Evolutionary conservation across 2,888 invertebrate species (phyloP).

Genomic region (Spicauda simplicius): DNA sequence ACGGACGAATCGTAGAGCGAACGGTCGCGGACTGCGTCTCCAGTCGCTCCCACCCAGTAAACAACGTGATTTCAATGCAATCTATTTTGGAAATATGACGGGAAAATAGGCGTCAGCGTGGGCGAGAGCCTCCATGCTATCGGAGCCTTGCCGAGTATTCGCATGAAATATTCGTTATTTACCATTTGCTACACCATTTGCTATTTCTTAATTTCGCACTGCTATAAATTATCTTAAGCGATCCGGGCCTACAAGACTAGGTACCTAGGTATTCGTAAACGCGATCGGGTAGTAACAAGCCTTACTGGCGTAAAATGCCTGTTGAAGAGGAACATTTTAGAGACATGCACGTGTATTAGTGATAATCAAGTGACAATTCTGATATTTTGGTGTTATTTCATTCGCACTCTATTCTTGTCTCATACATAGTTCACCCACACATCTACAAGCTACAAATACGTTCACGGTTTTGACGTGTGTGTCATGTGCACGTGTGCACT

Average conservation of each 20-base stretch:
- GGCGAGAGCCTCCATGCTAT: constrained; percentile 66
- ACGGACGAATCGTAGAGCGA: constrained; percentile 70
- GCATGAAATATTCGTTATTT: constrained; percentile 54
- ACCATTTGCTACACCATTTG: constrained; percentile 49
- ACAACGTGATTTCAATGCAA: constrained; percentile 81
- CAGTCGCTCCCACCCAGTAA: constrained; percentile 75
- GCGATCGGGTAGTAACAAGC: neutral
- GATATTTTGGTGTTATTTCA: too few species aligned
- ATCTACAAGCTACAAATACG: neutral
- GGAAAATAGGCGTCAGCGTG: constrained; percentile 73
- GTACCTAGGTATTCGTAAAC: too few species aligned
- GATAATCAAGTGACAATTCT: too few species aligned
- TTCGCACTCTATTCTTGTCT: too few species aligned
- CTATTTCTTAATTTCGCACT: constrained; percentile 34
- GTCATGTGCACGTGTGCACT: neutral
- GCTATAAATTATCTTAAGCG: constrained; percentile 27
- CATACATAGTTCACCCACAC: too few species aligned
- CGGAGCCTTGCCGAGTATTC: constrained; percentile 61
- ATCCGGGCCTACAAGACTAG: too few species aligned
- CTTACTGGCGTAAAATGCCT: neutral
- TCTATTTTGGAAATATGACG: constrained; percentile 83
- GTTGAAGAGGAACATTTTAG: too few species aligned
- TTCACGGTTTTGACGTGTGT: neutral
- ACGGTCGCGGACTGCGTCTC: constrained; percentile 75
- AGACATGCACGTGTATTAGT: too few species aligned